Base-by-base conservation (phyloP, 2,888 invertebrate species). In the Cheilosia impressa region DNA sequence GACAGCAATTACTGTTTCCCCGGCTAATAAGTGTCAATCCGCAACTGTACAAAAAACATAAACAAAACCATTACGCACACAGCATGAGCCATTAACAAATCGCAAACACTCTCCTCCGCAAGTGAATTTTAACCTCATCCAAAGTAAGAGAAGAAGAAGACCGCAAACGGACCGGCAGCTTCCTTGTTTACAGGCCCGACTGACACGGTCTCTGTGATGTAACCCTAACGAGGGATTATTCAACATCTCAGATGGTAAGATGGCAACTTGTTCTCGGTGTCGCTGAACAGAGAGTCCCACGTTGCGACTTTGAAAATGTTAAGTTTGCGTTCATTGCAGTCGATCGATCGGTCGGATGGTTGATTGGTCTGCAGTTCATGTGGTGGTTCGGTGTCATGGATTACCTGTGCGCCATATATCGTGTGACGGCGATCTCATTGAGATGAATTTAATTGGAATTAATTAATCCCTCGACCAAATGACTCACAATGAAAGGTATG, bases 261-360 rank as follows among this genome's bases (percentile, higher is more conserved):
- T 78, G 72, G 78, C 43, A 68, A 83, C 82, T 72, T 55, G 82
- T 83, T 83, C 78, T 78, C 47, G 24, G 66, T 53, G 62, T 41
- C 7, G 53, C 27, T 53, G 15, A 10, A 34, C 34, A 22, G 10
- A 22, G 10, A 45, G 15, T 50, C n/a, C 47, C 60, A 45, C 10
- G 47, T 13, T 57, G 62, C 83, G 87, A 87, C 87, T 80, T 82
- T 87, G 83, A 87, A 88, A 87, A 80, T 79, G 76, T 71, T 88
- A 88, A 88, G 88, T 88, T 88, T 81, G 88, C 68, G 88, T 83
- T 87, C 87, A 88, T 66, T 69, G 81, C 55, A 73, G 65, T 41
- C 10, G 9, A 53, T 17, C n/a, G 43, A n/a, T 43, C 27, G 24
- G 50, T 50, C 17, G 27, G 41, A 60, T 52, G 52, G 27, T 73